Evolutionary conservation across 92 coral and sea anemone genomes (phyloP).

Genomic region (Paragorgia papillata): DNA sequence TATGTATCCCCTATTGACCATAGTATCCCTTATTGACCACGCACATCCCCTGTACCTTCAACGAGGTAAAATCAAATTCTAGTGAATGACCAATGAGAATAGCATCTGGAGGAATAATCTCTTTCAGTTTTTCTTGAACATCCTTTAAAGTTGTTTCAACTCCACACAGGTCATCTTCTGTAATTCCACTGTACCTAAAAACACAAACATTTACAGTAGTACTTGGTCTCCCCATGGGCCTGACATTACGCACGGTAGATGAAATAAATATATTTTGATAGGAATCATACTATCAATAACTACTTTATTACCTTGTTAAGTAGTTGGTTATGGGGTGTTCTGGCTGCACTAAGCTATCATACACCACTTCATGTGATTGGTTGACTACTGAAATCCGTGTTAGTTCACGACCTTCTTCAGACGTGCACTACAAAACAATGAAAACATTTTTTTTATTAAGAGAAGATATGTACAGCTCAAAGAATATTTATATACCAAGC

Average conservation of each 20-base stretch:
- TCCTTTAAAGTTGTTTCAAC: constrained; percentile 75
- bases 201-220: not conserved
- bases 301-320: constrained; percentile 84
- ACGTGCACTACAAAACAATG: constrained; percentile 63
- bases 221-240: too few relatives aligned
- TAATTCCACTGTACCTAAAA: constrained; percentile 89
- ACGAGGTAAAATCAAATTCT: constrained; percentile 74
- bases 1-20: too few relatives aligned
- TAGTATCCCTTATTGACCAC: too few relatives aligned
- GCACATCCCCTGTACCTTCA: constrained; percentile 52
- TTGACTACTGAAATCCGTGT: constrained; percentile 87
- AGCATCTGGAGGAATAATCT: constrained; percentile 71
- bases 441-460: not conserved
- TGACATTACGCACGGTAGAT: too few relatives aligned
- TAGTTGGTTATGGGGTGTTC: constrained; percentile 74
- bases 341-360: constrained; percentile 89
- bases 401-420: constrained; percentile 76
- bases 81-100: constrained; percentile 92
- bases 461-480: too few relatives aligned
- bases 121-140: constrained; percentile 73
- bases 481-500: too few relatives aligned
- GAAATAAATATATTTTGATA: too few relatives aligned
- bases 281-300: too few relatives aligned
- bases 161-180: constrained; percentile 68
- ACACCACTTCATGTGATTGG: constrained; percentile 63